phyloP scores from a whole-genome alignment of 2,888 invertebrate species.

The Campoplex nolae region DNA sequence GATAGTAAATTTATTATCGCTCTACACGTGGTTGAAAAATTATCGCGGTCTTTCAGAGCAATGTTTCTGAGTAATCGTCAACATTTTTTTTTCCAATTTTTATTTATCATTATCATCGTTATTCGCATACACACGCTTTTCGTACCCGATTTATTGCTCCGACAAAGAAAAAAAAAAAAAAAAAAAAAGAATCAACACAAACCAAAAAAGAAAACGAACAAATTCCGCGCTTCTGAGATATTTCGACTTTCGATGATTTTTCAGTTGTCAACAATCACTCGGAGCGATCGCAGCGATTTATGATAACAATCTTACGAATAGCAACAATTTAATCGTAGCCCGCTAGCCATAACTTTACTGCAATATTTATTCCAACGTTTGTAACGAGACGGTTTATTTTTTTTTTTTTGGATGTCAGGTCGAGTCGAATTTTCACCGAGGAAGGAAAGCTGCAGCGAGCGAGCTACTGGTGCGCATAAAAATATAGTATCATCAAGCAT shows the following conservation, averaged over 20 bases:
- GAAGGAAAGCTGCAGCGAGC: constrained; percentile 76
- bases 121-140: constrained; percentile 54
- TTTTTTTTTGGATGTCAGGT: constrained; percentile 8
- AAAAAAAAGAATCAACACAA: background rate
- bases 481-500: constrained; percentile 84
- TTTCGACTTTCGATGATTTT: constrained; percentile 70
- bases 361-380: constrained; percentile 17
- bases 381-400: constrained; percentile 14
- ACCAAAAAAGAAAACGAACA: constrained; percentile 71
- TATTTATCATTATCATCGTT: constrained; percentile 8
- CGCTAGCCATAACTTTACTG: constrained; percentile 78
- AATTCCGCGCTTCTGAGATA: constrained; percentile 76
- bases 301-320: constrained; percentile 84
- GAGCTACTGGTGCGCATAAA: constrained; percentile 82
- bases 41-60: constrained; percentile 75
- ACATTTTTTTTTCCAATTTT: background rate
- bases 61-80: constrained; percentile 67
- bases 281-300: constrained; percentile 80
- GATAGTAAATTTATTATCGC: constrained; percentile 71
- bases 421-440: constrained; percentile 4
- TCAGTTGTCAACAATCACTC: constrained; percentile 58
- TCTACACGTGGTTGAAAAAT: constrained; percentile 73
- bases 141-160: constrained; percentile 75
- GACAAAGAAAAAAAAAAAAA: background rate
- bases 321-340: constrained; percentile 83